Percentiles rank a stretch among this genome's conserved stretches.
Conservation (phyloP, 2,113 vertebrate species). For the Phyllopteryx taeniolatus region DNA sequence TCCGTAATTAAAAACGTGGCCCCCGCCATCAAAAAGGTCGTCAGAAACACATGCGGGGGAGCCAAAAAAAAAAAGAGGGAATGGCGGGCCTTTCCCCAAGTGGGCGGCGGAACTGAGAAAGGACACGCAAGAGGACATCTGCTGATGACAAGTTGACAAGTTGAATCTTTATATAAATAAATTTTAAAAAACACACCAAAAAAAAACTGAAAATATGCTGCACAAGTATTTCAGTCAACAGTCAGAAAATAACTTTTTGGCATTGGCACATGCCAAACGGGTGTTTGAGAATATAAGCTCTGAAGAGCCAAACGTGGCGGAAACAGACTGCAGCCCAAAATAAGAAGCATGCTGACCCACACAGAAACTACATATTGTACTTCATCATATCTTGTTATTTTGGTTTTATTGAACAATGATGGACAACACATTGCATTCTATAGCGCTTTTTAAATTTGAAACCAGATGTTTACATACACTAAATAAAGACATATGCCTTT, state of each 20-base stretch:
- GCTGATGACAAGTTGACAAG: conserved; percentile 38
- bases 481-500: no score
- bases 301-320: conserved; percentile 53
- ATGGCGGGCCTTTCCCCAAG: conserved; percentile 57
- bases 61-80: conserved; percentile 41
- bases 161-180: conserved; percentile 24
- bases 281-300: conserved; percentile 44
- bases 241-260: conserved; percentile 63
- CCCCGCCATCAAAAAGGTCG: conserved; percentile 57
- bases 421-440: no score
- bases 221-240: conserved; percentile 44
- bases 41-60: conserved; percentile 57
- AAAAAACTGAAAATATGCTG: conserved; percentile 55
- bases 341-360: conserved; percentile 50
- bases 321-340: conserved; percentile 61
- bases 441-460: no score
- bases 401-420: background rate
- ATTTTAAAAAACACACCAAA: conserved; percentile 35
- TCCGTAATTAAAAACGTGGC: conserved; percentile 66
- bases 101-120: conserved; percentile 64
- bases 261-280: conserved; percentile 61
- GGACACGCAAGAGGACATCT: conserved; percentile 66
- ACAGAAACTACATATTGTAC: conserved; percentile 9
- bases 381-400: background rate
- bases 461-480: no score